These are phyloP conservation scores for Oncorhynchus tshawytscha DNA, from an alignment of 2,113 vertebrate species.

Conservation along the genomic window DNA sequence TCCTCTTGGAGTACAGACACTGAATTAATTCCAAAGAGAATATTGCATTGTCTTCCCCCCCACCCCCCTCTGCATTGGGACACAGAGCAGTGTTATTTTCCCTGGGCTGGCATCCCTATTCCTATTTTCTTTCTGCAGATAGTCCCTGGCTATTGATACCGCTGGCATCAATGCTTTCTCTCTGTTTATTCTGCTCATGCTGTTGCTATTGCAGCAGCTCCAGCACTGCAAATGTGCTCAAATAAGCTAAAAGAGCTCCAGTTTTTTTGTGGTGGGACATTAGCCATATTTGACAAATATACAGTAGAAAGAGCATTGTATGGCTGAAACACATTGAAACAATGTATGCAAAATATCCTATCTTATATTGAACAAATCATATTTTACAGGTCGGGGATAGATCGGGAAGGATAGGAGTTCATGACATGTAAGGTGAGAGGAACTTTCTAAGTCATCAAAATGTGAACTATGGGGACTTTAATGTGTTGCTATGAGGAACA, in stretches of 20 bases:
- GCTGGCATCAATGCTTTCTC: conserved; percentile 24
- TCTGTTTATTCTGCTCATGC: conserved; percentile 25
- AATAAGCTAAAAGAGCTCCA: neutral
- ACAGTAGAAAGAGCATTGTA: no score
- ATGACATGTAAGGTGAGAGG: no score
- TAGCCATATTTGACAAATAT: no score
- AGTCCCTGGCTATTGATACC: conserved; percentile 42
- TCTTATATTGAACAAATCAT: no score
- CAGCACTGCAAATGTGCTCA: conserved; percentile 23
- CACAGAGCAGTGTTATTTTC: conserved; percentile 52
- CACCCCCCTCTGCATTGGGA: conserved; percentile 50
- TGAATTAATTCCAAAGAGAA: conserved; percentile 76
- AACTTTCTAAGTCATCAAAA: neutral
- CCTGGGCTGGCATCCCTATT: conserved; percentile 52
- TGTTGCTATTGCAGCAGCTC: conserved; percentile 28
- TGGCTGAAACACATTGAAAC: no score
- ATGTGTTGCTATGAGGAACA: conserved; percentile 27
- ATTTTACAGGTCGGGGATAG: no score
- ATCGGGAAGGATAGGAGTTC: no score
- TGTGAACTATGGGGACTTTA: conserved; percentile 27
- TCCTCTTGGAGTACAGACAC: conserved; percentile 63
- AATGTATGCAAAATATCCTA: no score
- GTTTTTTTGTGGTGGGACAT: no score
- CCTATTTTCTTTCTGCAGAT: conserved; percentile 37
- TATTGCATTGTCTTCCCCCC: conserved; percentile 65